Conservation (phyloP, 2,113 vertebrate species). For the Pseudorhombus dupliciocellatus region DNA sequence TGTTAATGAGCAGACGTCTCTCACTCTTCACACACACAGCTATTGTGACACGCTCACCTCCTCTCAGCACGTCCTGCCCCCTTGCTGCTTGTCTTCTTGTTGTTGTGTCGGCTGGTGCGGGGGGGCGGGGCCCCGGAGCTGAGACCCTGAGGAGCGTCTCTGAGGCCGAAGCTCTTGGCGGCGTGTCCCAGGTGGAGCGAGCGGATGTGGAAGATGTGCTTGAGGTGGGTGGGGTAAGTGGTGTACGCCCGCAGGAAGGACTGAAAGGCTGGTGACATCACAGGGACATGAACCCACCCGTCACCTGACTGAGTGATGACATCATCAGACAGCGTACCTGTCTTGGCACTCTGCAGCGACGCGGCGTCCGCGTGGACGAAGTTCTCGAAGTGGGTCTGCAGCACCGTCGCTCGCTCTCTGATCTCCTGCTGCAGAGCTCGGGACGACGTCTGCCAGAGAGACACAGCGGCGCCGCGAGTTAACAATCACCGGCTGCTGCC, state of each 20-base stretch:
- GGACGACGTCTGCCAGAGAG: slow-evolving; percentile 74
- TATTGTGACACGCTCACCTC: slow-evolving; percentile 30
- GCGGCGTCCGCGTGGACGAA: slow-evolving; percentile 82
- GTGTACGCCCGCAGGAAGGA: slow-evolving; percentile 93
- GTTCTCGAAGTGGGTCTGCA: slow-evolving; percentile 93
- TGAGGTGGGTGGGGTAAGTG: slow-evolving; percentile 88
- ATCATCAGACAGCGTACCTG: slow-evolving; percentile 77
- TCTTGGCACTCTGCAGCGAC: slow-evolving; percentile 85
- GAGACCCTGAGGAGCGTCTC: slow-evolving; percentile 90
- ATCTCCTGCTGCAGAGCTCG: slow-evolving; percentile 83
- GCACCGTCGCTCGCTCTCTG: slow-evolving; percentile 86
- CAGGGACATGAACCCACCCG: slow-evolving; percentile 5
- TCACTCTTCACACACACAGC: neutral
- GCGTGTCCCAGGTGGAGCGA: slow-evolving; percentile 90
- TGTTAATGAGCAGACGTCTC: neutral
- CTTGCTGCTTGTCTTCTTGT: slow-evolving; percentile 6
- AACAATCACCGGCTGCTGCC: neutral
- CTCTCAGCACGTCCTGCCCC: neutral
- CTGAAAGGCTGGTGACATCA: slow-evolving; percentile 85
- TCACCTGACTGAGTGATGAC: neutral
- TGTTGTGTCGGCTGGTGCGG: slow-evolving; percentile 14
- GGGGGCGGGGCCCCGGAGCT: slow-evolving; percentile 10
- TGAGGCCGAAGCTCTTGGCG: slow-evolving; percentile 95
- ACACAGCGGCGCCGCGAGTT: no score
- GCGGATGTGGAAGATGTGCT: slow-evolving; percentile 92